Evolutionary conservation across 2,797 vertebrate species (phyloP).

Genomic region (Galago senegalensis): DNA sequence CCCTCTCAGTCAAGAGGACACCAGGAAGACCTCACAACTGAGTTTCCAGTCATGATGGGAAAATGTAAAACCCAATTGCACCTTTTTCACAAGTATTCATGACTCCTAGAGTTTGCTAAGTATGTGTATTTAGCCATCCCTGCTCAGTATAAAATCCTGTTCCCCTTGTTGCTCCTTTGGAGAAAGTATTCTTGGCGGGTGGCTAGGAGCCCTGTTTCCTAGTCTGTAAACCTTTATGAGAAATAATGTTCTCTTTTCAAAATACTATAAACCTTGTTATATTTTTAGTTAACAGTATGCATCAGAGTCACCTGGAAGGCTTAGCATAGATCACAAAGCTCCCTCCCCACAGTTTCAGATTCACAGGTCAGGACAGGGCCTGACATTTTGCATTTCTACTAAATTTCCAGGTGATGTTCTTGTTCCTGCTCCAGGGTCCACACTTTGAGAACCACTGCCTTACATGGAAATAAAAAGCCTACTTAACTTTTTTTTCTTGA

Average conservation of each 20-base stretch:
- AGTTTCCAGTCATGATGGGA: background rate
- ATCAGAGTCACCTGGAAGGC: background rate
- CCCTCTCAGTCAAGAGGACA: background rate
- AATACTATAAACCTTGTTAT: background rate
- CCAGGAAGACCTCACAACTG: background rate
- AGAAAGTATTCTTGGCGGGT: background rate
- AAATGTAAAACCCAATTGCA: background rate
- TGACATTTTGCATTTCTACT: background rate
- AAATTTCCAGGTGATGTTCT: background rate
- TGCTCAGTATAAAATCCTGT: background rate
- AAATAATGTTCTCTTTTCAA: background rate
- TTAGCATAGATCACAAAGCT: background rate
- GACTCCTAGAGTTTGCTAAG: background rate
- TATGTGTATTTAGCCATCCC: background rate
- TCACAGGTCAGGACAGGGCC: background rate
- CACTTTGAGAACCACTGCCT: background rate
- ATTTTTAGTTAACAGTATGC: background rate
- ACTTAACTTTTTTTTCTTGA: background rate
- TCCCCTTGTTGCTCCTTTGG: background rate
- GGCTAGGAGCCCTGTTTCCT: too few relatives aligned
- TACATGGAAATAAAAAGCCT: background rate
- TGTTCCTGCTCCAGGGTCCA: background rate
- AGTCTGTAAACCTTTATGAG: background rate
- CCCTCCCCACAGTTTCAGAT: background rate
- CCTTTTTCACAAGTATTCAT: background rate